Base-by-base conservation (phyloP, 2,888 invertebrate genomes). In the Cheilosia variabilis region DNA sequence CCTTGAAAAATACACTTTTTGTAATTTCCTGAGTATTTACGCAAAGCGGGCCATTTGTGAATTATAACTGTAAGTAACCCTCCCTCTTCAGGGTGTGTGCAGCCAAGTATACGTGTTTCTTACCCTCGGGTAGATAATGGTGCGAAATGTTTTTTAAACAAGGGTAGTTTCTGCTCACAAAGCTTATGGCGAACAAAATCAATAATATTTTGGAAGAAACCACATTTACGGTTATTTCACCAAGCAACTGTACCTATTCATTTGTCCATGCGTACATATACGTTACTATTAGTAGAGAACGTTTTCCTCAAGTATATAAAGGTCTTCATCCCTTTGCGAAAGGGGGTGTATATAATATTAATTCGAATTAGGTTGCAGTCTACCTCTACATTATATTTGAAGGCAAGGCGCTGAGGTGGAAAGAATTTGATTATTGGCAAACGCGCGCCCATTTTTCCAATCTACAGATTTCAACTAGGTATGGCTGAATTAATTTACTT, bases 201-300 rank as follows among this genome's bases (percentile, higher is more conserved):
- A 68, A 80, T 80, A 80, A 17, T 17, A 62, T 73, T 73, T 68
- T 47, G 80, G 52, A 41, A 68, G 79, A 73, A 60, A 80, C 66
- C 66, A 55, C 53, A 80, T 41, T 73, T 73, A 50, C 60, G 72
- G 66, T 58, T 78, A 63, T 34, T 37, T 13, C 43, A 69, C 65
- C 52, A 45, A 72, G 60, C 52, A 72, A 58, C 79, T 79, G 72
- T 79, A 73, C 53, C 47, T 43, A 50, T 72, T 63, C 52, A 43
- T 60, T 73, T 66, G 52, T 60, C 60, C 62, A 73, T 62, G 73
- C 43, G 52, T 76, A 79, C 31, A 63, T 43, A 47, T 47, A 19
- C 43, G n/a, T 15, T 60, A 66, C 79, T 66, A 79, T 72, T 72
- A 45, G 41, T 37, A 19, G 45, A 50, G 68, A 78, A 69, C 43